Base-by-base conservation (phyloP, 2,888 invertebrate species). In the Sepioteuthis lessoniana region DNA sequence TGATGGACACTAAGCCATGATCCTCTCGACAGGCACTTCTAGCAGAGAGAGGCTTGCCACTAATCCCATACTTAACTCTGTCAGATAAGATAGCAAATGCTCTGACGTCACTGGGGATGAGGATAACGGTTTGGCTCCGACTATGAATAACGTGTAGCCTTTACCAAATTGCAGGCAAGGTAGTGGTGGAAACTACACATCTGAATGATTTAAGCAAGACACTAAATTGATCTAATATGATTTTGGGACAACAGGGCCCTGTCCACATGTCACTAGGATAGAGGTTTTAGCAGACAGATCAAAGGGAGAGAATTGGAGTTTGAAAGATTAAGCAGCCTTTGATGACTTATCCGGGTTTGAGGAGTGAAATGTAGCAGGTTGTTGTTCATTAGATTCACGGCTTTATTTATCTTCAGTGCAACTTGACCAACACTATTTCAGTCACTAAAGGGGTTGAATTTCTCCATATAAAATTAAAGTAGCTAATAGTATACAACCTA, bases 41-140 rank as follows among this genome's bases (percentile, higher is more conserved):
- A 60, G 38, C 46, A 93, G 37, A 93, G 93, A 93, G 92, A 93
- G 50, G 93, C 93, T 93, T 93, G 93, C 93, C 60, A 60, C 37
- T 93, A 93, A 93, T 93, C 93, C 93, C 60, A 38, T 93, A 93
- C 93, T 93, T 93, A 93, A 93, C 60, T 93, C 60, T 93, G 93
- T 93, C 93, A 93, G 93, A 93, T 93, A 93, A 93, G 93, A 50
- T 93, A 60, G 93, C 60, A 60, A 60, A 60, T 60, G 60, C 60
- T 60, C 93, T 93, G 93, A 93, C 93, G 60, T 93, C 93, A 93
- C 60, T 2, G 55, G 55, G 55, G 38, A 93, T 21, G 47, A n/a
- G 92, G 92, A 76, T 16, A 35, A n/a, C n/a, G n/a, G n/a, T n/a
- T 76, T n/a, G 38, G 92, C 38, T 92, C 76, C 47, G 37, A 42